Evolutionary conservation across 1,140 invertebrate genomes (phyloP), one percentile per base, ranked within the genome.

Genomic region (Caerostris darwini): DNA sequence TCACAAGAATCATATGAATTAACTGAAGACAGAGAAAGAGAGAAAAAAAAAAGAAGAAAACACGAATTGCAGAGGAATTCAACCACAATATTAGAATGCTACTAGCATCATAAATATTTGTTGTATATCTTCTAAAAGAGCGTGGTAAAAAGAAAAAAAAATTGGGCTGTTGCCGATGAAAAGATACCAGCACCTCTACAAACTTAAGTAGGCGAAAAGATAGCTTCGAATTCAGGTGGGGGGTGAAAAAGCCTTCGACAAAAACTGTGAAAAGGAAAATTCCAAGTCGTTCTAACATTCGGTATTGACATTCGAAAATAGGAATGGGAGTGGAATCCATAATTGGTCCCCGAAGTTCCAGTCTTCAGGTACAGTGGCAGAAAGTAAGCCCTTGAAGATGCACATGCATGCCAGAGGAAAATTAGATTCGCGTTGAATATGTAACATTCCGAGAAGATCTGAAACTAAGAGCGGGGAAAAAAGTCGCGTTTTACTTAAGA

Each of bases 301-400:
- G 34, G n/a, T 19, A 58, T 57, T 83, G 82, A 83, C 17, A 83
- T 58, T 83, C 54, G 54, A 56, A 83, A 83, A 83, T 56, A 83
- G 82, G 82, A 4, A 83, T 83, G 82, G 82, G 82, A 83, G 14
- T 17, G 56, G 82, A 83, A 83, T 83, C 82, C 56, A 58, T 83
- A 83, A 83, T 83, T 83, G 82, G 82, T 34, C 56, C n/a, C n/a
- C 57, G 82, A 58, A 83, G 82, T 83, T 83, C 19, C n/a, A 5
- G 82, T 83, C 8, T 19, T 57, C 14, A 77, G 34, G 69, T 77
- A 12, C 8, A 77, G 53, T 53, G 14, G 53, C 34, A 50, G 71
- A 14, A 77, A 77, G 53, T 64, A 10, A 77, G 71, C 14, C 8
- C 7, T n/a, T n/a, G n/a, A n/a, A n/a, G 34, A 4, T 1, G 69